phyloP scores from a whole-genome alignment of 2,888 invertebrate species.

The Netelia fuscicornis region DNA sequence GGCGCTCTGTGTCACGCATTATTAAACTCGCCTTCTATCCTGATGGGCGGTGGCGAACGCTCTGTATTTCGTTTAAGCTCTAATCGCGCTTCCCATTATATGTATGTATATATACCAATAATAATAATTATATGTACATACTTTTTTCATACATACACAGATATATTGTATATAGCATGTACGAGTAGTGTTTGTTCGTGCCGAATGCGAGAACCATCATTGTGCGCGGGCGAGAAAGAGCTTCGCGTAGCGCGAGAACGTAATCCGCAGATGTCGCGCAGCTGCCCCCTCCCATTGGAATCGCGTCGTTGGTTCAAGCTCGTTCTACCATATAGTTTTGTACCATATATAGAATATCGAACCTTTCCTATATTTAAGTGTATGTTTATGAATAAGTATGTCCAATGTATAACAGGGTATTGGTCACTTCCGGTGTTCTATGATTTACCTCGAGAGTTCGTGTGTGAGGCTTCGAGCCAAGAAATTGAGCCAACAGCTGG shows the following conservation, averaged over 20 bases:
- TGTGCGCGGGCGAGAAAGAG: slow-evolving; percentile 65
- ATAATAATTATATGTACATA: slow-evolving; percentile 15
- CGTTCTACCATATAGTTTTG: slow-evolving; percentile 40
- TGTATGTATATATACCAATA: neutral
- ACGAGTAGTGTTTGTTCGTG: slow-evolving; percentile 28
- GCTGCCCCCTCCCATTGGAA: slow-evolving; percentile 75
- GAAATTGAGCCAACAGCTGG: neutral
- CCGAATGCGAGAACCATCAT: slow-evolving; percentile 46
- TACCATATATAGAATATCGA: slow-evolving; percentile 1
- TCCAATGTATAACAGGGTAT: neutral
- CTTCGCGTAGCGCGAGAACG: slow-evolving; percentile 74
- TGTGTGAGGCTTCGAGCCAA: neutral
- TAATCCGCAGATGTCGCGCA: slow-evolving; percentile 82
- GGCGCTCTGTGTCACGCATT: slow-evolving; percentile 49
- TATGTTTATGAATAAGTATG: neutral
- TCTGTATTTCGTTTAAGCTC: slow-evolving; percentile 56
- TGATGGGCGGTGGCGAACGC: slow-evolving; percentile 34
- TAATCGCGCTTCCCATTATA: slow-evolving; percentile 45
- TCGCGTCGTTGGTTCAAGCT: slow-evolving; percentile 53
- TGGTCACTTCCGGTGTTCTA: neutral
- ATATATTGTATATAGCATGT: neutral
- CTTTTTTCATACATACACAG: slow-evolving; percentile 4
- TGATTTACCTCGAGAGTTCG: neutral
- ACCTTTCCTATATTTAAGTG: neutral
- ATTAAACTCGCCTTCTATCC: slow-evolving; percentile 50